phyloP scores from a whole-genome alignment of 2,797 vertebrate genomes.

The Esox masquinongy region DNA sequence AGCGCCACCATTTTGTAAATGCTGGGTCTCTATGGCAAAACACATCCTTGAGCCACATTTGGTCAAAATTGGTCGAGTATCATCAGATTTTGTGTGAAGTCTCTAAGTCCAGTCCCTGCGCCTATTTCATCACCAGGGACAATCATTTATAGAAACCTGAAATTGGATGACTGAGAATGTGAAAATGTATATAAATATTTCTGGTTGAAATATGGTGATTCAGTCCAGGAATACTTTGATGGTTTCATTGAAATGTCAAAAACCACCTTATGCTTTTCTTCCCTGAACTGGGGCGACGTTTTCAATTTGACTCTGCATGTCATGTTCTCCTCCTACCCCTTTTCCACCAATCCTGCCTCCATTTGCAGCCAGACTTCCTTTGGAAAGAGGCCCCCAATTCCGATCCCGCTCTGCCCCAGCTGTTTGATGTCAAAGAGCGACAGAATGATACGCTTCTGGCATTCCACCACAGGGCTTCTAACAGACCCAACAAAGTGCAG shows the following conservation, averaged over 20 bases:
- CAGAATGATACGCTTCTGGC: conserved; percentile 2
- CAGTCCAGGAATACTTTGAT: not conserved
- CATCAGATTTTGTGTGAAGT: too few species aligned
- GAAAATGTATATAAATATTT: not conserved
- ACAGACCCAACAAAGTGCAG: not conserved
- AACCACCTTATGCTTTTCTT: not conserved
- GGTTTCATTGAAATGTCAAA: conserved; percentile 4
- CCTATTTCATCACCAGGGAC: not conserved
- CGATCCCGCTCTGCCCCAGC: not conserved
- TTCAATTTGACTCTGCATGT: not conserved
- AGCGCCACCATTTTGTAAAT: too few species aligned
- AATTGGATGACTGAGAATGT: not conserved
- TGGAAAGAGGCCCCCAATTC: not conserved
- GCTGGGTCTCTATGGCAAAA: too few species aligned
- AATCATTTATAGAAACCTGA: not conserved
- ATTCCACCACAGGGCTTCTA: not conserved
- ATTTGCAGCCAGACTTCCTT: not conserved
- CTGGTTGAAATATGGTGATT: not conserved
- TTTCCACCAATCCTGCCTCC: not conserved
- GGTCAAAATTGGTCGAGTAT: too few species aligned
- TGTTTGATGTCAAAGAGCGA: not conserved
- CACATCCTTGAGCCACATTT: too few species aligned
- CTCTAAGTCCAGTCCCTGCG: too few species aligned
- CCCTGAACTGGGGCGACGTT: not conserved
- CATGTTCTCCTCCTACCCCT: not conserved